Evolutionary conservation across 2,888 invertebrate species (phyloP).

Genomic region (Acleris cristana): DNA sequence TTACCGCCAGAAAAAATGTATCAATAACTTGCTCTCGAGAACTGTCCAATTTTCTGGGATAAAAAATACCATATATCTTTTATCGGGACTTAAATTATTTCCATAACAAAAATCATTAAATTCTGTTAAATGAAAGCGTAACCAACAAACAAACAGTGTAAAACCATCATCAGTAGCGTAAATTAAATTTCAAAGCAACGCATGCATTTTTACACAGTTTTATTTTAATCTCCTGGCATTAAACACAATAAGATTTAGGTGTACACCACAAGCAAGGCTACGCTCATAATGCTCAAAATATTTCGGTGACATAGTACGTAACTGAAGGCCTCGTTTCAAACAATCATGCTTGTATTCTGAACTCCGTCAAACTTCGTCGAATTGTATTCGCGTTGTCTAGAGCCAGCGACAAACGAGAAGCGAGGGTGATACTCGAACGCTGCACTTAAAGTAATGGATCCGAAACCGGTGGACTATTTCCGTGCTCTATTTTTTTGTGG

Average conservation of each 20-base stretch:
- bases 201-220: too few species aligned
- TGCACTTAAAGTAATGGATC: conserved; percentile 72
- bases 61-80: not conserved
- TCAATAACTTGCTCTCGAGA: not conserved
- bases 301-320: not conserved
- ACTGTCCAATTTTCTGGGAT: not conserved
- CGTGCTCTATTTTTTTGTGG: conserved; percentile 58
- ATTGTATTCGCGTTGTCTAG: conserved; percentile 42
- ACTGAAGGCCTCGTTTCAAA: conserved; percentile 13
- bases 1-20: too few species aligned
- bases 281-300: not conserved
- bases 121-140: too few species aligned
- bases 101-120: not conserved
- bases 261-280: not conserved
- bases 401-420: conserved; percentile 45
- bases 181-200: too few species aligned
- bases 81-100: not conserved
- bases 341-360: conserved; percentile 20
- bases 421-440: conserved; percentile 51
- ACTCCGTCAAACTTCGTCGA: conserved; percentile 34
- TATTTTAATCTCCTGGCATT: too few species aligned
- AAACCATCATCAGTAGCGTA: too few species aligned
- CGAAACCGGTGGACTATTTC: conserved; percentile 55
- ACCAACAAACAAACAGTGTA: too few species aligned
- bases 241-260: too few species aligned